These are phyloP conservation scores for Zaprionus obscuricornis DNA, from an alignment of 2,888 invertebrate genomes.

Conservation along the genomic window DNA sequence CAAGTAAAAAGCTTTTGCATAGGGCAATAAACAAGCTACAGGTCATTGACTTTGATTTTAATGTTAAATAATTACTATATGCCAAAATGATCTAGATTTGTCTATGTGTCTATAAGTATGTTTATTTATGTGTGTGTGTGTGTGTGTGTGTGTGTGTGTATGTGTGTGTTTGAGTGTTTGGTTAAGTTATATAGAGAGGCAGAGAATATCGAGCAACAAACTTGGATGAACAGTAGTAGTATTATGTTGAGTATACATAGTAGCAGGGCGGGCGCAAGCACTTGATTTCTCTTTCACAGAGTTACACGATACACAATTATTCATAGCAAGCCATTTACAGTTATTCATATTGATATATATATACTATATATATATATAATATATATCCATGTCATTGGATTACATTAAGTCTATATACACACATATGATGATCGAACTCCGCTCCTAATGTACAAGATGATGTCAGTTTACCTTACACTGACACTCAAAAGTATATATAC, in stretches of 20 bases:
- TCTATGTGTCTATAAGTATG: not conserved
- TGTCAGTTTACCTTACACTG: no score
- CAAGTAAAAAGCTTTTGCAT: constrained; percentile 16
- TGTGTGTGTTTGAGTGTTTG: not conserved
- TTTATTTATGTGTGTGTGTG: not conserved
- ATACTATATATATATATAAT: no score
- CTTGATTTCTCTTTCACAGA: constrained; percentile 31
- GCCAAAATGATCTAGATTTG: not conserved
- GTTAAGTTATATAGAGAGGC: constrained; percentile 25
- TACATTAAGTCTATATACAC: no score
- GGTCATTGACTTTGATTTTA: constrained; percentile 14
- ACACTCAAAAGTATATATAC: no score
- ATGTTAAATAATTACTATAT: not conserved
- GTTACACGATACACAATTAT: no score
- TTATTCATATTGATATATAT: no score
- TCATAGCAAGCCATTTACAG: no score
- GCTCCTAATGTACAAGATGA: no score
- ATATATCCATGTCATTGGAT: no score
- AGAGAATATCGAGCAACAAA: constrained; percentile 53
- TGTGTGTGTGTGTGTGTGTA: constrained; percentile 1
- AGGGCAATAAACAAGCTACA: constrained; percentile 50
- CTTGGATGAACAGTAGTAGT: constrained; percentile 45
- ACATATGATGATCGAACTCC: no score
- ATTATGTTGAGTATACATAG: no score
- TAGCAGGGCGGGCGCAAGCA: constrained; percentile 51